Conservation (phyloP, 2,888 invertebrate genomes). For the Pherbina coryleti region DNA sequence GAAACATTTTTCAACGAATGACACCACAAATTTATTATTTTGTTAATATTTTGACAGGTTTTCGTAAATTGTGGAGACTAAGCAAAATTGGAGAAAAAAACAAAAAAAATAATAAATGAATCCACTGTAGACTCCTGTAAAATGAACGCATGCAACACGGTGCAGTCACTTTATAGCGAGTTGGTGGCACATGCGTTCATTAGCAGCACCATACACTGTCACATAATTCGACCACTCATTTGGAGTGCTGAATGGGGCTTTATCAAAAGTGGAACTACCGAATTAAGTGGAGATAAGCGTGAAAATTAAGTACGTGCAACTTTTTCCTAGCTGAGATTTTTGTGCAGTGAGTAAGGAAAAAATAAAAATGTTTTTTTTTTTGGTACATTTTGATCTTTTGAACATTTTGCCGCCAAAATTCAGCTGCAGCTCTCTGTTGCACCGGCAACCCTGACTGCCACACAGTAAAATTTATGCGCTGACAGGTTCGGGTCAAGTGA, state of each 20-base stretch:
- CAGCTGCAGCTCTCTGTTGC: neutral
- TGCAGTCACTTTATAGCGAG: neutral
- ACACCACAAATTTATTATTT: conserved; percentile 51
- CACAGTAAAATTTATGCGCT: conserved; percentile 61
- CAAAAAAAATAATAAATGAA: neutral
- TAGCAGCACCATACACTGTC: conserved; percentile 17
- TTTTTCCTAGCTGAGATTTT: neutral
- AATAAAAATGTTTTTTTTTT: too few relatives aligned
- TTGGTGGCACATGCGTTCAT: conserved; percentile 20
- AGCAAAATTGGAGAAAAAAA: neutral
- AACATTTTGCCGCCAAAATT: neutral
- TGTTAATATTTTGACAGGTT: conserved; percentile 51
- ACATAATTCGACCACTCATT: conserved; percentile 19
- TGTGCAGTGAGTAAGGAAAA: too few relatives aligned
- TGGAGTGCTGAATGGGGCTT: neutral
- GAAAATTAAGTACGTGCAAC: neutral
- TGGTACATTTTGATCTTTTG: too few relatives aligned
- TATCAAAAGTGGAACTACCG: neutral
- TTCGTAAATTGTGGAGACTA: conserved; percentile 11
- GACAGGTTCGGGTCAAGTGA: conserved; percentile 66
- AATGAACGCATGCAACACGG: neutral
- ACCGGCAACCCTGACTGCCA: neutral
- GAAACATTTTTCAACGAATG: conserved; percentile 49
- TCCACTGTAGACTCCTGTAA: neutral
- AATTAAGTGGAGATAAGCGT: neutral